Evolutionary conservation across 37 sponge, comb jelly and placozoan genomes (phyloP).

Genomic region (Tethya wilhelma): DNA sequence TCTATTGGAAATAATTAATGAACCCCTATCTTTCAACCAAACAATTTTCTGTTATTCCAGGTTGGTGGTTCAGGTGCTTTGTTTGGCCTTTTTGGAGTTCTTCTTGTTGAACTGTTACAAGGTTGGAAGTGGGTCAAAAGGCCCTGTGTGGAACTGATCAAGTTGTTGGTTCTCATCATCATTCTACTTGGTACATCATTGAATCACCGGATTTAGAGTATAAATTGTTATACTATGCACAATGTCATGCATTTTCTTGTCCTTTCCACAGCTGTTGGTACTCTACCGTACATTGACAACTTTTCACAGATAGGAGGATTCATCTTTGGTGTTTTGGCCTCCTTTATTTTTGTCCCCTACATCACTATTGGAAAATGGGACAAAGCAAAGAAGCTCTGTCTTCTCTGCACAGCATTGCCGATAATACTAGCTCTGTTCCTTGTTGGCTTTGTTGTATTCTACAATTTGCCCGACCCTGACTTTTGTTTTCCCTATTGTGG

Average conservation of each 20-base stretch:
- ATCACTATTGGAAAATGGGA: conserved; percentile 92
- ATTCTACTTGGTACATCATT: conserved; percentile 59
- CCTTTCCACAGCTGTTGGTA: conserved; percentile 67
- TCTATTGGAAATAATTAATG: background rate
- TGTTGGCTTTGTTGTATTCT: conserved; percentile 82
- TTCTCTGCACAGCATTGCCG: conserved; percentile 69
- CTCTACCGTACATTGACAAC: conserved; percentile 96
- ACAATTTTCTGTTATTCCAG: conserved; percentile 14
- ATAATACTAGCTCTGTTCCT: conserved; percentile 70
- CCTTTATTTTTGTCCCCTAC: conserved; percentile 92
- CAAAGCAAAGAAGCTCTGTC: conserved; percentile 65
- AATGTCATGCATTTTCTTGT: background rate
- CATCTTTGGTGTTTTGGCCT: conserved; percentile 81
- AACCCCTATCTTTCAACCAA: background rate
- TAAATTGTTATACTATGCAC: background rate
- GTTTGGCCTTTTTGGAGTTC: conserved; percentile 87
- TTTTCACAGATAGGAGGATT: conserved; percentile 90
- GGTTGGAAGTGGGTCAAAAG: conserved; percentile 79
- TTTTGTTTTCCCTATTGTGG: conserved; percentile 89
- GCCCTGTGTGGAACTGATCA: conserved; percentile 73
- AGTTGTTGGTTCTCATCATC: conserved; percentile 54
- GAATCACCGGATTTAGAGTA: background rate
- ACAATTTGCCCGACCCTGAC: conserved; percentile 68
- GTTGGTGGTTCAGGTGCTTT: conserved; percentile 85
- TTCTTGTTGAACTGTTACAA: conserved; percentile 89